phyloP scores from a whole-genome alignment of 2,113 vertebrate genomes.

The Halcyon senegalensis region DNA sequence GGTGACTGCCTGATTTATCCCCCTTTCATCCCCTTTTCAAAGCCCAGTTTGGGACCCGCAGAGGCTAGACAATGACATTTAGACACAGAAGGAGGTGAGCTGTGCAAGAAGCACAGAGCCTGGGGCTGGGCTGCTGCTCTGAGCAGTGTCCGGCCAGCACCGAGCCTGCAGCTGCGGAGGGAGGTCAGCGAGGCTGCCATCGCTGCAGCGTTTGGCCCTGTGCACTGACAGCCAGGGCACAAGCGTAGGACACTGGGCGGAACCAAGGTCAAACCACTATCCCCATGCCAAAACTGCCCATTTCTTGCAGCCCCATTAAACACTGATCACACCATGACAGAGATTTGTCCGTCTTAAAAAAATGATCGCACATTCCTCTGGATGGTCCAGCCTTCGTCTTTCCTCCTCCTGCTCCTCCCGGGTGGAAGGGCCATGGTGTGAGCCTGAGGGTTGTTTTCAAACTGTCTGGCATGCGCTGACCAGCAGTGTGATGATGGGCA shows the following conservation, averaged over 20 bases:
- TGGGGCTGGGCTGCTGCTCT: neutral
- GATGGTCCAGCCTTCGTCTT: neutral
- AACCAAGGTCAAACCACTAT: neutral
- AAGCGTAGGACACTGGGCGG: neutral
- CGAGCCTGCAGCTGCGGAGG: neutral
- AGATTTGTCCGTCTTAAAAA: neutral
- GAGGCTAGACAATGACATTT: neutral
- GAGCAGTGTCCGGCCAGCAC: neutral
- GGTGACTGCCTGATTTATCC: neutral
- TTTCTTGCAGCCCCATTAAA: neutral
- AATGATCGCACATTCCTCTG: neutral
- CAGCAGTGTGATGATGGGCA: neutral
- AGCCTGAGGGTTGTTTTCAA: neutral
- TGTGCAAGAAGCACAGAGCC: neutral
- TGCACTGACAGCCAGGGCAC: neutral
- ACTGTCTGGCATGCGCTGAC: accelerated
- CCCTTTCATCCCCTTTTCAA: neutral
- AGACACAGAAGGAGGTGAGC: neutral
- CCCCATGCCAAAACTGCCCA: neutral
- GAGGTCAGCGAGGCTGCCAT: neutral
- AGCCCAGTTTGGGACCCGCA: neutral
- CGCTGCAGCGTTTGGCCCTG: neutral
- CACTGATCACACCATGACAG: neutral
- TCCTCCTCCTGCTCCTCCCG: neutral
- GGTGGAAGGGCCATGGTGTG: accelerated